Base-by-base conservation (phyloP, 2,797 vertebrate genomes). In the Valencia hispanica region DNA sequence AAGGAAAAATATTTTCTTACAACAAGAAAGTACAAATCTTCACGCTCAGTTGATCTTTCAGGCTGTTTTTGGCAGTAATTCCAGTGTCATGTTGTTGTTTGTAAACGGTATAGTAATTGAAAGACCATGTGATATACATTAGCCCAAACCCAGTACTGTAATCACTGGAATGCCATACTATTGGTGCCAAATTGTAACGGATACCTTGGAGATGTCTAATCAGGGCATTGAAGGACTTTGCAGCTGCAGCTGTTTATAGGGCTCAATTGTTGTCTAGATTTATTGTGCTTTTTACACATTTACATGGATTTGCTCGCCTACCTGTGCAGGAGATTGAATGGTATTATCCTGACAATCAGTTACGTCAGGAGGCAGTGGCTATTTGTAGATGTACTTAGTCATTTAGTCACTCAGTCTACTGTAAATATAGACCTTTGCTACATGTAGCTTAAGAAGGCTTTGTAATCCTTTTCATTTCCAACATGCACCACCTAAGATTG, bases 391-490 rank as follows among this genome's bases (percentile, higher is more conserved):
- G 72, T 83, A 78, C 88, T 91, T 92, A 79, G 72, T 79, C 55
- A 87, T 89, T 93, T 79, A 72, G 83, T 81, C 55, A 73, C 82
- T 43, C 82, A 15, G 53, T 73, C 77, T 73, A n/a, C 82, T 81
- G 53, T 86, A 80, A 84, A 86, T 68, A 79, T 83, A 79, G 88
- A 86, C 86, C 84, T 81, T 78, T 87, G 85, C 80, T 86, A 81
- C 77, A 76, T 80, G 85, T 81, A 86, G 71, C 79, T 87, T 88
- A 89, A 91, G 87, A 88, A 79, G 80, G 77, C 82, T 78, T 68
- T 81, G 75, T 91, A 93, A 94, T 93, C 93, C 89, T 61, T 86
- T 77, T 91, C 86, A 87, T 93, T 92, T 90, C 82, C 87, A 76
- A 83, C 83, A 75, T 76, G 75, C 82, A 81, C 79, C 82, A 81